These are phyloP conservation scores for Drosophila navojoa DNA, from an alignment of 1,140 invertebrate genomes.

Conservation along the genomic window DNA sequence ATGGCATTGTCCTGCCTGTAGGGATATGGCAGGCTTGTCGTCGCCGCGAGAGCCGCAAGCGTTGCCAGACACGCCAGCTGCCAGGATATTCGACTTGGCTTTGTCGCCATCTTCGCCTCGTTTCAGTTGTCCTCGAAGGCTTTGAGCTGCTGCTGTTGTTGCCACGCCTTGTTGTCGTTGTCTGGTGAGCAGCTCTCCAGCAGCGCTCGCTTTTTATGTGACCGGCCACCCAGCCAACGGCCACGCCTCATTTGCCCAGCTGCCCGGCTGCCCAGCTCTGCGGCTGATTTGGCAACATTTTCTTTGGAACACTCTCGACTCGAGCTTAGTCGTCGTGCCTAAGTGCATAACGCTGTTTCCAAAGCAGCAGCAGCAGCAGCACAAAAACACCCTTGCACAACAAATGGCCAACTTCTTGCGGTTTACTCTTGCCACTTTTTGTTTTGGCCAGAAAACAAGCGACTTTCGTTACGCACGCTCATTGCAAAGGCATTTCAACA, in stretches of 20 bases:
- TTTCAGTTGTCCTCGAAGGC: conserved; percentile 46
- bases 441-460: conserved; percentile 33
- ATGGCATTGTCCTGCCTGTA: conserved; percentile 52
- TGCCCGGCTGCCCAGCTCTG: conserved; percentile 37
- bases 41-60: conserved; percentile 48
- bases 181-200: conserved; percentile 52
- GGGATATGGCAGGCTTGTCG: conserved; percentile 55
- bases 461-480: conserved; percentile 50
- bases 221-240: conserved; percentile 20
- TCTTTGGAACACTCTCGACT: conserved; percentile 25
- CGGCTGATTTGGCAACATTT: conserved; percentile 77
- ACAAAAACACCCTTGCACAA: conserved; percentile 61
- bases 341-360: conserved; percentile 75
- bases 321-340: conserved; percentile 10
- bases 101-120: conserved; percentile 23
- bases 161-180: conserved; percentile 61
- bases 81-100: conserved; percentile 50
- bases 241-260: conserved; percentile 41
- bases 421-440: conserved; percentile 51
- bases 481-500: conserved; percentile 27
- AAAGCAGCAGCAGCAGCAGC: conserved; percentile 12
- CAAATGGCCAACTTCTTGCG: conserved; percentile 73
- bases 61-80: conserved; percentile 57
- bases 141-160: conserved; percentile 31
- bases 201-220: conserved; percentile 60